Conservation (phyloP, 2,888 invertebrate species). For the Chromoteleia sp. region DNA sequence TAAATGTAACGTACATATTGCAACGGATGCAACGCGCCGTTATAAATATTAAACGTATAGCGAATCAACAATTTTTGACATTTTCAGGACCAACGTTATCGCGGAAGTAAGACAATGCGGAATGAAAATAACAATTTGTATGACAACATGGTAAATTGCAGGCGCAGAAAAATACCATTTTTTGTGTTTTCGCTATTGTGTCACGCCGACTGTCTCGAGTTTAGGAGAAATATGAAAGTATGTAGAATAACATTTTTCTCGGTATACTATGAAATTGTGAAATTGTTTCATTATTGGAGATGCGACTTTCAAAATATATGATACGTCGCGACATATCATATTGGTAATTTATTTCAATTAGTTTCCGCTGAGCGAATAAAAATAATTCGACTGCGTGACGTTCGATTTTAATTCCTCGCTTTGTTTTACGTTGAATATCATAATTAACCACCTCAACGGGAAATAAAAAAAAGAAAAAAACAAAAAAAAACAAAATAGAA, state of each 20-base stretch:
- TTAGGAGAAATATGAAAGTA: constrained; percentile 53
- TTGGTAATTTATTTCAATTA: constrained; percentile 56
- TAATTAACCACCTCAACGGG: constrained; percentile 10
- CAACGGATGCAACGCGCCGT: constrained; percentile 21
- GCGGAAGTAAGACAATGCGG: constrained; percentile 47
- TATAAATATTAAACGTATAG: background rate
- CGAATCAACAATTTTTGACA: constrained; percentile 45
- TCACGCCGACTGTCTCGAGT: constrained; percentile 51
- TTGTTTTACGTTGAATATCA: constrained; percentile 15
- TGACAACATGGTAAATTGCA: constrained; percentile 56
- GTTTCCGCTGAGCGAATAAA: constrained; percentile 25
- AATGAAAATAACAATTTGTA: constrained; percentile 62
- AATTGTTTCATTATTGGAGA: constrained; percentile 58
- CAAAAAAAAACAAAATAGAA: no score
- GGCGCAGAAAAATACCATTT: constrained; percentile 39
- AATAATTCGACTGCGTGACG: constrained; percentile 31
- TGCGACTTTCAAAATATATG: constrained; percentile 26
- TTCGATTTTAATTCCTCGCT: background rate
- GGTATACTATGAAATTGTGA: constrained; percentile 44
- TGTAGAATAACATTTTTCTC: constrained; percentile 47
- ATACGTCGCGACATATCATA: constrained; percentile 40
- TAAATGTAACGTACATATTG: constrained; percentile 19
- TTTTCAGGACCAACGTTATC: constrained; percentile 37
- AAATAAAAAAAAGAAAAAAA: constrained; percentile 1
- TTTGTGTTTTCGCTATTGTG: constrained; percentile 54